Evolutionary conservation across 2,113 vertebrate species (phyloP).

Genomic region (Delphinus delphis): DNA sequence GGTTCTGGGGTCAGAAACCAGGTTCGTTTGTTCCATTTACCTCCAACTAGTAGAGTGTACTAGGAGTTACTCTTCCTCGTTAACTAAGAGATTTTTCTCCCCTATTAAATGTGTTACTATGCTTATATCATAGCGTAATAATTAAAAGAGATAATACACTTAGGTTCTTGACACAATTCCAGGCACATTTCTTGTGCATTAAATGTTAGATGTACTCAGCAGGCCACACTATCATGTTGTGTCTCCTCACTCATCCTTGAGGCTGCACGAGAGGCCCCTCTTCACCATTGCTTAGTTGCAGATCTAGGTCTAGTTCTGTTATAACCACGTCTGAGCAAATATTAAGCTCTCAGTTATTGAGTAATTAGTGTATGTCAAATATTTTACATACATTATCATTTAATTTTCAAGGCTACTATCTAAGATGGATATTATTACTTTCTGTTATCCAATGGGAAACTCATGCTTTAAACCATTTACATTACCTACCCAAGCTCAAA

Average conservation of each 20-base stretch:
- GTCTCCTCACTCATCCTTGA: rapidly evolving
- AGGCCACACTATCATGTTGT: rapidly evolving
- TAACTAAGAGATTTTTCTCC: background rate
- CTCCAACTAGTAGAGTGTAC: background rate
- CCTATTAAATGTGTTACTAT: background rate
- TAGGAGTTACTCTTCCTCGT: background rate
- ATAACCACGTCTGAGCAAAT: background rate
- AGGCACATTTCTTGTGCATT: background rate
- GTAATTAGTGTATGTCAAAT: background rate
- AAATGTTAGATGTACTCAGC: background rate
- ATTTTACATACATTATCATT: background rate
- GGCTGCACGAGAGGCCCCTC: rapidly evolving
- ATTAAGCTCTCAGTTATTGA: background rate
- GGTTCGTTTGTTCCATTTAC: background rate
- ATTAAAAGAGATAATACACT: background rate
- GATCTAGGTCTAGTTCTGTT: background rate
- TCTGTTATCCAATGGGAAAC: background rate
- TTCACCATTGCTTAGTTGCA: background rate
- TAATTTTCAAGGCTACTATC: background rate
- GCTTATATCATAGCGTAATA: background rate
- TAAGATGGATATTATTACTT: background rate
- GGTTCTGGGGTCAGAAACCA: background rate
- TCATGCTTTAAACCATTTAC: background rate
- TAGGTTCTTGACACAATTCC: background rate
- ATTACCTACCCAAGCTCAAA: background rate